Conservation (phyloP, 1,140 invertebrate species). For the Cydia amplana region DNA sequence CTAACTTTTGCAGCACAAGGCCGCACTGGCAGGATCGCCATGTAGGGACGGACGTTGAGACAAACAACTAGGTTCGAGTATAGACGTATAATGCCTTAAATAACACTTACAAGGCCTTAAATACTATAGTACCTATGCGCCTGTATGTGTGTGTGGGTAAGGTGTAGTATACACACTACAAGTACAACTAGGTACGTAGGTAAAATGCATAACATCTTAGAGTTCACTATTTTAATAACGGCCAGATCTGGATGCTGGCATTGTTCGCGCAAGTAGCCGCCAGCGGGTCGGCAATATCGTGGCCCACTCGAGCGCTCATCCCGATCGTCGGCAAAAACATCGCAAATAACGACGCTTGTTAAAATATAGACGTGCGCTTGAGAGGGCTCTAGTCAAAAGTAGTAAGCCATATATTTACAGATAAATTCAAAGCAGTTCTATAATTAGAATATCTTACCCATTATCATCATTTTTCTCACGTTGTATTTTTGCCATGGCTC, state of each 20-base stretch:
- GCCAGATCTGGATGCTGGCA: constrained; percentile 9
- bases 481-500: too few species aligned
- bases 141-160: too few species aligned
- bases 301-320: constrained; percentile 59
- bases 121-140: too few species aligned
- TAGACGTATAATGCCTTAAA: too few species aligned
- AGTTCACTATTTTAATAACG: constrained; percentile 31
- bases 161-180: too few species aligned
- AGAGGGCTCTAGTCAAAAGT: neutral
- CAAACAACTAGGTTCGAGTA: too few species aligned
- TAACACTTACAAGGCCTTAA: too few species aligned
- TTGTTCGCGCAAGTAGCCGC: constrained; percentile 7
- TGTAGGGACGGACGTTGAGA: too few species aligned
- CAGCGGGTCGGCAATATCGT: constrained; percentile 28
- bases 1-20: too few species aligned
- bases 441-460: too few species aligned
- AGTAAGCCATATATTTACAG: neutral
- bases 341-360: constrained; percentile 42
- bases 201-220: constrained; percentile 25
- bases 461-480: too few species aligned
- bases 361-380: constrained; percentile 16
- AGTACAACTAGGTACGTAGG: neutral
- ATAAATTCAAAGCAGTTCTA: neutral
- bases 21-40: too few species aligned
- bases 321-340: constrained; percentile 59